Base-by-base conservation (phyloP, 2,888 invertebrate genomes). In the Brachyptera risi region DNA sequence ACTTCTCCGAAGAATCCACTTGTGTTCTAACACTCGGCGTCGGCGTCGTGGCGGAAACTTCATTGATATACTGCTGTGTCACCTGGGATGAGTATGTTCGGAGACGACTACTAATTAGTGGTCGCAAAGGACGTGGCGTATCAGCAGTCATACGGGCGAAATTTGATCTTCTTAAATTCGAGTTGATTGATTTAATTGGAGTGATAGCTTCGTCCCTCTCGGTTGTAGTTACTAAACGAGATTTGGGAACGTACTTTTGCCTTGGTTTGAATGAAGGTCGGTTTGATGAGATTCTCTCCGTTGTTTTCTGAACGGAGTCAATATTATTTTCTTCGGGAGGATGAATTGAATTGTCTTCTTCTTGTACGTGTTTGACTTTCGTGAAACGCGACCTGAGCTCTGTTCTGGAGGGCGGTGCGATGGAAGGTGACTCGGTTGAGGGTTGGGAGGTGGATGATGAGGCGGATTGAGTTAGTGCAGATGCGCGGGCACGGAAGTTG, bases 231-330 rank as follows among this genome's bases (percentile, higher is more conserved):
- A n/a, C 3, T 11, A 11, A 19, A 21, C 54, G 15, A 4, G 54
- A 11, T 37, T 54, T 54, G 3, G 54, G 54, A 17, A 54, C 54
- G 37, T 37, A 54, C 11, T 19, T 2, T 37, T 54, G 54, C 9
- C 54, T 35, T 13, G 54, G 21, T 2, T 13, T 31, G n/a, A 17
- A 54, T 7, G 35, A 15, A 21, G 54, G 54, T 37, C 35, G 35
- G 19, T 23, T 31, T 1, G 35, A 13, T 2, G 11, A 3, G 24
- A 17, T 17, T 35, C n/a, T 21, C 17, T 54, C 54, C 3, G 54
- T 5, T 11, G 26, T 51, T 23, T 24, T 24, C 17, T 23, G 13
- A 31, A 27, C 7, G 15, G 15, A 27, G 11, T 27, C 27, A 31
- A 35, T 23, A 21, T 54, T 38, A 15, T 37, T 38, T 3, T 54